Percentiles rank a stretch among this genome's conserved stretches.
Evolutionary conservation across 2,113 vertebrate species (phyloP).

Genomic region (Rhipidura dahli): DNA sequence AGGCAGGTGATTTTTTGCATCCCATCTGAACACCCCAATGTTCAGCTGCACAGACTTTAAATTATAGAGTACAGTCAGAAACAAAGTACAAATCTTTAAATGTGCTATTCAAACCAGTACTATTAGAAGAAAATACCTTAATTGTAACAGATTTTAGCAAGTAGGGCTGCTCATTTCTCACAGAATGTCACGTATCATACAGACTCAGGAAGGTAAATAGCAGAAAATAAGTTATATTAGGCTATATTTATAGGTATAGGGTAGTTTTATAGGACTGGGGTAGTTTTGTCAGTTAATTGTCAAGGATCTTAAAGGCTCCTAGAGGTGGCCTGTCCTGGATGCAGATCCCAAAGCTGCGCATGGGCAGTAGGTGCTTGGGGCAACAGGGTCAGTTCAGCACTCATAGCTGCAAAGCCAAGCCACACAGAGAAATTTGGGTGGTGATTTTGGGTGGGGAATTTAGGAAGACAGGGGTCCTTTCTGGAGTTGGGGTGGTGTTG

Average conservation of each 20-base stretch:
- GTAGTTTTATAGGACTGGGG: background rate
- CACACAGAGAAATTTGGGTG: accelerated
- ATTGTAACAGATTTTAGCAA: background rate
- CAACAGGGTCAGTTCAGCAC: accelerated
- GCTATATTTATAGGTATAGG: background rate
- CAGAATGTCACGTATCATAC: background rate
- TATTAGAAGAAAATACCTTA: background rate
- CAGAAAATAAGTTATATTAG: background rate
- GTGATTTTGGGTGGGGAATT: background rate
- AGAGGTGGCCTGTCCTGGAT: background rate
- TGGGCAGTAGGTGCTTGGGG: accelerated
- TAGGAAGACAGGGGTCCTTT: background rate
- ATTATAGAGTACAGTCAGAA: background rate
- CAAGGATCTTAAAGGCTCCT: background rate
- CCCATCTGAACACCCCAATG: background rate
- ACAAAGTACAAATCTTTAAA: background rate
- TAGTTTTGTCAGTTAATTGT: background rate
- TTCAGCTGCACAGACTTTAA: background rate
- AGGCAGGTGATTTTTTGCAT: background rate
- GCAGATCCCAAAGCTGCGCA: background rate
- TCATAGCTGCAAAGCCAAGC: accelerated
- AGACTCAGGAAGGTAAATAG: background rate
- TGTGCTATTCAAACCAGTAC: background rate
- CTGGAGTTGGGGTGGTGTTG: accelerated
- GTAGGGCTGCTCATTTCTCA: background rate